Percentiles rank a stretch among this genome's conserved stretches.
phyloP scores from a whole-genome alignment of 2,888 invertebrate genomes.

The Hecatera dysodea region DNA sequence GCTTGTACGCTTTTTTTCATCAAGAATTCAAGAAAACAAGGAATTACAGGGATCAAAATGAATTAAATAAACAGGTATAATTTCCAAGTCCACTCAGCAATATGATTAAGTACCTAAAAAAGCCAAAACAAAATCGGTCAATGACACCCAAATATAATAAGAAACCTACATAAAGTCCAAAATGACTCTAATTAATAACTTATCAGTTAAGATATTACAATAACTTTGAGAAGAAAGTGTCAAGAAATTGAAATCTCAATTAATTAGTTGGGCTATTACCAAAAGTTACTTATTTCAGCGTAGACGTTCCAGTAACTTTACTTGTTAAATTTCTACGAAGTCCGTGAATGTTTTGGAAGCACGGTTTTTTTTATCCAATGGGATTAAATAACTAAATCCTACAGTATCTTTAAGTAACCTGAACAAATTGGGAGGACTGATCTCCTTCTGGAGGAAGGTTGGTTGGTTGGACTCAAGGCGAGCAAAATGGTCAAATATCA shows the following conservation, averaged over 20 bases:
- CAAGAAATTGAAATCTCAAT: background rate
- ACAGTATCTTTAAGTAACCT: too few species aligned
- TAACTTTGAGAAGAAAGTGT: background rate
- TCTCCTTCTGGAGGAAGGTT: too few species aligned
- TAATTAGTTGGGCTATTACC: constrained; percentile 5
- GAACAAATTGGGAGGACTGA: too few species aligned
- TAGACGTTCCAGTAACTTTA: background rate
- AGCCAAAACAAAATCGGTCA: background rate
- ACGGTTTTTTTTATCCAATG: background rate
- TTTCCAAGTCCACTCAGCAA: background rate
- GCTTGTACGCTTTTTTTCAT: too few species aligned
- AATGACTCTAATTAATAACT: background rate
- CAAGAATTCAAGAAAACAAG: background rate
- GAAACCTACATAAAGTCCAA: too few species aligned
- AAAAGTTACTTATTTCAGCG: constrained; percentile 1
- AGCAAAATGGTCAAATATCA: too few species aligned
- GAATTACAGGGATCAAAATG: background rate
- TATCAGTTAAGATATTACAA: background rate
- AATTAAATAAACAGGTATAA: background rate
- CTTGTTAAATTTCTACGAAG: background rate
- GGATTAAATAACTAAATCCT: too few species aligned
- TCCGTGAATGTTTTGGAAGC: background rate
- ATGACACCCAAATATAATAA: background rate
- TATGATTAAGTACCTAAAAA: too few species aligned
- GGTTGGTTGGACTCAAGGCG: too few species aligned